Base-by-base conservation (phyloP, 2,888 invertebrate species). In the Aleiodes testaceus region DNA sequence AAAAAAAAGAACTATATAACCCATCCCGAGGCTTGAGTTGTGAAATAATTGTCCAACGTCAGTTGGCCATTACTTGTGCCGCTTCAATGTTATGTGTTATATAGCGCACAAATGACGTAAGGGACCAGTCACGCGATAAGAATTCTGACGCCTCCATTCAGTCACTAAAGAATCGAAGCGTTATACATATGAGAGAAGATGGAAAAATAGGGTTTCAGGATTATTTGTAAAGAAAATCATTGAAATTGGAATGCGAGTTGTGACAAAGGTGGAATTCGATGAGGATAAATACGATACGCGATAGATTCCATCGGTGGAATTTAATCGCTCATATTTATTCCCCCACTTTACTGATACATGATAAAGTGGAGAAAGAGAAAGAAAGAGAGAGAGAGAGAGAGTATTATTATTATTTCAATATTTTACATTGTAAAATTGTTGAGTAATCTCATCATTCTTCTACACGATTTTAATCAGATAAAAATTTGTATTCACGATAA, bases 131-230 rank as follows among this genome's bases (percentile, higher is more conserved):
- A 75, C 75, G 74, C 79, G 84, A 83, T 84, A 83, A 83, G 81
- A 83, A 84, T 81, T 81, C 80, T 74, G 80, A 83, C 84, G 84
- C 82, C 81, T 83, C 80, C 80, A 78, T 82, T 82, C 77, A 80
- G 79, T 70, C 47, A 59, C 52, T 44, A 20, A 66, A 50, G 16
- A 63, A 44, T n/a, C 44, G 14, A 47, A 47, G 22, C 65, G 36
- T 30, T 14, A 9, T 59, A 16, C 14, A 59, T 42, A n/a, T 14
- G 55, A 30, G 49, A 49, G 14, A 16, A 16, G 52, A 18, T 67
- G 20, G 12, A 67, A 47, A 44, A 67, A 16, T 67, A 14, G 26
- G 26, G 4, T 3, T 26, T 26, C 18, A 14, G 7, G 16, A 16
- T 50, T 9, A 50, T 16, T n/a, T 18, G 20, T 9, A 50, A 18